These are phyloP conservation scores for Phymanthus crucifer DNA, from an alignment of 92 coral and sea anemone genomes.

Conservation along the genomic window DNA sequence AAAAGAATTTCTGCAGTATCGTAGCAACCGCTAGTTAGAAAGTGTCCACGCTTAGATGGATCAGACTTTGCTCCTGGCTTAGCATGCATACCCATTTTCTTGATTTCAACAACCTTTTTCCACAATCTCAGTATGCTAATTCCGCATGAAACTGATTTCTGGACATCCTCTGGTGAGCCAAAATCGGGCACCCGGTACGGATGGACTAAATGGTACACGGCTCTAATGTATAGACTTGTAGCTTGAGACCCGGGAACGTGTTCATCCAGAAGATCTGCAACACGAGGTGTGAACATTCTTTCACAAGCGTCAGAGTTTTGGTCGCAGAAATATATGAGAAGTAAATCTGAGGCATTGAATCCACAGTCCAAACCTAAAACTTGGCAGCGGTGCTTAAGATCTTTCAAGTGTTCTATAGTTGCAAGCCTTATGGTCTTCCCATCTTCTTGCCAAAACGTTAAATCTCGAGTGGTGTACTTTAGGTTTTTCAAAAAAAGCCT, in stretches of 20 bases:
- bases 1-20: constrained; percentile 45
- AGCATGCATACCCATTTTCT: constrained; percentile 39
- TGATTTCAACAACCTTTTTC: constrained; percentile 27
- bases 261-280: constrained; percentile 45
- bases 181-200: constrained; percentile 35
- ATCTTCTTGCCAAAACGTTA: constrained; percentile 42
- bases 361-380: constrained; percentile 34
- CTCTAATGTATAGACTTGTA: constrained; percentile 38
- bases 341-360: constrained; percentile 21
- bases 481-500: too few species aligned
- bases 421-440: constrained; percentile 21
- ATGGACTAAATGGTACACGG: constrained; percentile 30
- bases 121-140: constrained; percentile 35
- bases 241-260: constrained; percentile 46
- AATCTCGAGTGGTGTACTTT: constrained; percentile 41
- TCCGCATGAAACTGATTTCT: constrained; percentile 44
- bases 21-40: constrained; percentile 37
- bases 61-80: constrained; percentile 37
- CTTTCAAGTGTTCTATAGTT: constrained; percentile 44
- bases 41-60: constrained; percentile 43
- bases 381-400: constrained; percentile 39
- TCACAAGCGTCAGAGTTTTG: constrained; percentile 21
- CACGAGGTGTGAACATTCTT: constrained; percentile 30
- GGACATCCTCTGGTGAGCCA: constrained; percentile 38
- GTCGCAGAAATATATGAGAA: constrained; percentile 34